Conservation (phyloP, 2,888 invertebrate species). For the Tricholauxania praeusta region DNA sequence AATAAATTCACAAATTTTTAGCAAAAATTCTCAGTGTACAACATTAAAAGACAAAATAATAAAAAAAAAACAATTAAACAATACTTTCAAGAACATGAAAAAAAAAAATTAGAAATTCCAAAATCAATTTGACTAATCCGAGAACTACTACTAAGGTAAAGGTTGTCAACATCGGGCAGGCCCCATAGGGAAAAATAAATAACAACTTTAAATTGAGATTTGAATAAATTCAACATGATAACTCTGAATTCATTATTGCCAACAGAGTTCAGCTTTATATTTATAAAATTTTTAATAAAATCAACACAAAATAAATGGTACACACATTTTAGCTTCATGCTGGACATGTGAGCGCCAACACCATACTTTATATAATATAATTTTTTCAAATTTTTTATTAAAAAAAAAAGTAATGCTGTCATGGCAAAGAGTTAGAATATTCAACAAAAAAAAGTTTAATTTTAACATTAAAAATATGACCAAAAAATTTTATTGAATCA, state of each 20-base stretch:
- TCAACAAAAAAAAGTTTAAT: slow-evolving; percentile 3
- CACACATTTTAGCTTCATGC: slow-evolving; percentile 25
- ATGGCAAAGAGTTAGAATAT: slow-evolving; percentile 13
- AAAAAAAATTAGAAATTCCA: slow-evolving; percentile 27
- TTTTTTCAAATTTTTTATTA: slow-evolving; percentile 7
- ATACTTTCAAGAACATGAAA: background rate
- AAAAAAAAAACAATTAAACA: background rate
- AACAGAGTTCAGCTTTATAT: background rate
- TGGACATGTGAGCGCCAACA: slow-evolving; percentile 29
- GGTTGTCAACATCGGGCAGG: slow-evolving; percentile 32
- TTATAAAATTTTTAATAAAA: slow-evolving; percentile 1
- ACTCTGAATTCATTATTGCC: background rate
- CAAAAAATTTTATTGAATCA: slow-evolving; percentile 40
- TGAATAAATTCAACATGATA: no score
- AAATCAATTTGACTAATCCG: slow-evolving; percentile 30
- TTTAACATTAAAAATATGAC: slow-evolving; percentile 10
- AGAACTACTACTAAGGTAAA: slow-evolving; percentile 34
- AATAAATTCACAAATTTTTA: background rate
- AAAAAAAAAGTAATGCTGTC: slow-evolving; percentile 1
- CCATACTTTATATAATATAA: background rate
- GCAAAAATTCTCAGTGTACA: slow-evolving; percentile 14
- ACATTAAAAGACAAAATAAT: background rate
- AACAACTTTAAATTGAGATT: background rate
- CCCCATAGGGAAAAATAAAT: slow-evolving; percentile 17
- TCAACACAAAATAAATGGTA: background rate